Base-by-base conservation (phyloP, 2,888 invertebrate species). In the Melanotus villosus region DNA sequence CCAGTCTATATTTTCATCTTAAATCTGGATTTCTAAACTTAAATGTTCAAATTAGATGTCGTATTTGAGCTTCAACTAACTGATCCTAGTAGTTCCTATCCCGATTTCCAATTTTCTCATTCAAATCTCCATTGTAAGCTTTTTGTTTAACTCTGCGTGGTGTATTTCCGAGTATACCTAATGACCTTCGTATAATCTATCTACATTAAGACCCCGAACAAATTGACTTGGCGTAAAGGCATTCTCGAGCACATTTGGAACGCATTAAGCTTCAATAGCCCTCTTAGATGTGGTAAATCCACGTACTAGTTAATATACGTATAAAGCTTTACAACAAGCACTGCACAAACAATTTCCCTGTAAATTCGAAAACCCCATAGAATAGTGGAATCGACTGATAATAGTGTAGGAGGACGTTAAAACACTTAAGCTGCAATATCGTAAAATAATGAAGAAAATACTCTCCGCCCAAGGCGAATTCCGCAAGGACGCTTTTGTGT, bases 281-380 rank as follows among this genome's bases (percentile, higher is more conserved):
- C 43, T 43, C 19, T 43, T 43, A 43, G 43, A 43, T 19, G 43
- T 43, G 43, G 43, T 43, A 43, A 43, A 43, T 43, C 43, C 19
- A 43, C 43, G 43, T 43, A 16, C 43, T 41, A 10, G 41, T 41
- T 41, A 41, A 41, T 41, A 43, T 43, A 43, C 1, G n/a, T n/a
- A n/a, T n/a, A n/a, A 43, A 18, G 6, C 19, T 1, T 19, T 43
- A 14, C 14, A 41, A 41, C 16, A 19, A 19, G 18, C 43, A n/a
- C n/a, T n/a, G 41, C 5, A 43, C 7, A 18, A 43, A 43, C 43
- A 43, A 10, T 19, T 9, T 18, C 1, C 10, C 1, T 19, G 19
- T 19, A 43, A 43, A 43, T 43, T 43, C 18, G 1, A 9, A 2
- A 12, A 43, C 43, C 34, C 12, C 34, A 34, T 43, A 19, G 10